These are phyloP conservation scores for Drosophila ohnishii DNA, from an alignment of 1,140 invertebrate species.

Conservation along the genomic window DNA sequence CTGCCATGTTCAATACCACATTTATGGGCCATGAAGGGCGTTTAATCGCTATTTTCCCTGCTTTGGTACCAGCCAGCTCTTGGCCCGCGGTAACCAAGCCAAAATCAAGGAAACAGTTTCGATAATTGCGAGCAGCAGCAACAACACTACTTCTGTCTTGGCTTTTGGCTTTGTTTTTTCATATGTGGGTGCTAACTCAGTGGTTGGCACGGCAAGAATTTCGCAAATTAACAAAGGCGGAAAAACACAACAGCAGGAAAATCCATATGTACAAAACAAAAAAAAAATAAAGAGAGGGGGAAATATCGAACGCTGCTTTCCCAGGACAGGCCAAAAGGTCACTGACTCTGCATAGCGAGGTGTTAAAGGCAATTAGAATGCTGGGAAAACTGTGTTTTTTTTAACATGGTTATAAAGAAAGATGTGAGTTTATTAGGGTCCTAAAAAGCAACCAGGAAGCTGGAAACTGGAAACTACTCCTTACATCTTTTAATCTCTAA, in stretches of 20 bases:
- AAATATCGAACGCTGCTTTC: slow-evolving; percentile 34
- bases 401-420: slow-evolving; percentile 20
- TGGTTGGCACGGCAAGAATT: slow-evolving; percentile 60
- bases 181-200: slow-evolving; percentile 64
- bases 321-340: slow-evolving; percentile 46
- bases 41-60: not conserved
- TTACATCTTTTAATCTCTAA: not conserved
- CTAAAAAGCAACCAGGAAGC: not conserved
- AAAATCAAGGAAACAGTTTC: slow-evolving; percentile 32
- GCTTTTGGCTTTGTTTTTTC: slow-evolving; percentile 25
- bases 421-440: not conserved
- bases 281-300: not conserved
- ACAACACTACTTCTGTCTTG: slow-evolving; percentile 39
- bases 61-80: slow-evolving; percentile 6
- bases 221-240: slow-evolving; percentile 65
- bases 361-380: slow-evolving; percentile 54
- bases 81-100: not conserved
- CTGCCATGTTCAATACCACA: not conserved
- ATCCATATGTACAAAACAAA: slow-evolving; percentile 12
- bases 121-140: slow-evolving; percentile 51
- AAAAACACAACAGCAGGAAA: slow-evolving; percentile 55
- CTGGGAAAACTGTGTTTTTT: slow-evolving; percentile 10
- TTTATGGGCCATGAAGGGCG: slow-evolving; percentile 11
- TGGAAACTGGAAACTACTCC: not conserved
- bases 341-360: slow-evolving; percentile 42